phyloP scores from a whole-genome alignment of 2,888 invertebrate genomes.

The Phengaris alcon region DNA sequence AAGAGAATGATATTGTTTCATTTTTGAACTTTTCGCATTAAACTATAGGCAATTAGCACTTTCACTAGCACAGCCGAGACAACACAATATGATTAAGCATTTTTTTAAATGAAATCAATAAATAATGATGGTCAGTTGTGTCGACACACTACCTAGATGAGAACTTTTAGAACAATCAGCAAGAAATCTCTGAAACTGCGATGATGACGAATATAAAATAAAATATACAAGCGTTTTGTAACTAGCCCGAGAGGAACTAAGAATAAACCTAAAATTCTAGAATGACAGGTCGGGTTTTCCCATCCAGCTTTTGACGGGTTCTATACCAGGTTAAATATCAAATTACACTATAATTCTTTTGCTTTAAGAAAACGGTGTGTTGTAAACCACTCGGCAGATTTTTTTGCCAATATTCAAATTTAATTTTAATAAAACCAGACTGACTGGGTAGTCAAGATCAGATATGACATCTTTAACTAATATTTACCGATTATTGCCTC shows the following conservation, averaged over 20 bases:
- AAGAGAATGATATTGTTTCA: slow-evolving; percentile 61
- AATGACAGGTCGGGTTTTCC: too few species aligned
- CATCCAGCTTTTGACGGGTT: too few species aligned
- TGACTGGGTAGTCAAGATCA: too few species aligned
- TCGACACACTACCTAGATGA: neutral
- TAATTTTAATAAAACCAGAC: too few species aligned
- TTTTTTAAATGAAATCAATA: neutral
- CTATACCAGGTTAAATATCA: too few species aligned
- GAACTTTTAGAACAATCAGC: neutral
- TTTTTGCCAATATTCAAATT: too few species aligned
- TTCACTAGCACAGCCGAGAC: neutral
- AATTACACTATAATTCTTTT: too few species aligned
- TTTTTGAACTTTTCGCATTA: slow-evolving; percentile 10
- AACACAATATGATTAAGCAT: neutral
- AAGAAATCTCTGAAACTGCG: neutral
- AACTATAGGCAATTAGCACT: slow-evolving; percentile 8
- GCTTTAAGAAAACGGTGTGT: too few species aligned
- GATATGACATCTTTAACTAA: too few species aligned
- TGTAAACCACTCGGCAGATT: too few species aligned
- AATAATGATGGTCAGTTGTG: neutral
- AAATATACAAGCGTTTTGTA: slow-evolving; percentile 12
- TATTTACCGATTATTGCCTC: too few species aligned
- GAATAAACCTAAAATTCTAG: neutral
- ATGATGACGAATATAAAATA: neutral
- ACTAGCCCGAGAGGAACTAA: neutral